Conservation (phyloP, 2,888 invertebrate genomes). For the Pollenia angustigena region DNA sequence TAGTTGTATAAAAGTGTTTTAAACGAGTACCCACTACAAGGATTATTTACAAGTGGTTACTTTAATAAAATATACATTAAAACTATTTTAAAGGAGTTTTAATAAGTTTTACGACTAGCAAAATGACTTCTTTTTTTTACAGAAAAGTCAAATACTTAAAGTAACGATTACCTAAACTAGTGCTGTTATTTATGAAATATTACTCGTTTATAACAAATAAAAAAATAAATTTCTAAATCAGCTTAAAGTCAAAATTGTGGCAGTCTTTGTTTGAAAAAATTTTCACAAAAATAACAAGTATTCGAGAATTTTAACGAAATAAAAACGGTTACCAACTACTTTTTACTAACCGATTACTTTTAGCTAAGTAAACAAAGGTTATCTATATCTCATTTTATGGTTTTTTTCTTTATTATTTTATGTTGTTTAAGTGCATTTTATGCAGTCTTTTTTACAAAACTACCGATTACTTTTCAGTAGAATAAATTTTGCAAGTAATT, state of each 20-base stretch:
- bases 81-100: no score
- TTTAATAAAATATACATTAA: not conserved
- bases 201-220: no score
- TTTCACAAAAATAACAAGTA: not conserved
- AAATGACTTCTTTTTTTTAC: no score
- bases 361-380: no score
- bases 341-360: not conserved
- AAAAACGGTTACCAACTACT: not conserved
- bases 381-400: no score
- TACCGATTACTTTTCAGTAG: no score
- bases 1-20: not conserved
- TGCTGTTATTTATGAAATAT: not conserved
- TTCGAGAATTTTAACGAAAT: not conserved
- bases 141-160: not conserved
- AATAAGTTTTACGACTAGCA: no score
- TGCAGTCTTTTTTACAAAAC: no score
- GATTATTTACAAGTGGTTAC: slow-evolving; percentile 5
- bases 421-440: no score
- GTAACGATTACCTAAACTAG: not conserved
- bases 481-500: no score
- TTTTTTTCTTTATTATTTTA: no score
- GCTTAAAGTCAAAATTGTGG: slow-evolving; percentile 3
- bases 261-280: not conserved
- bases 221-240: not conserved
- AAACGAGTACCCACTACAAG: not conserved